Evolutionary conservation across 2,888 invertebrate species (phyloP).

Genomic region (Oscheius sp.): DNA sequence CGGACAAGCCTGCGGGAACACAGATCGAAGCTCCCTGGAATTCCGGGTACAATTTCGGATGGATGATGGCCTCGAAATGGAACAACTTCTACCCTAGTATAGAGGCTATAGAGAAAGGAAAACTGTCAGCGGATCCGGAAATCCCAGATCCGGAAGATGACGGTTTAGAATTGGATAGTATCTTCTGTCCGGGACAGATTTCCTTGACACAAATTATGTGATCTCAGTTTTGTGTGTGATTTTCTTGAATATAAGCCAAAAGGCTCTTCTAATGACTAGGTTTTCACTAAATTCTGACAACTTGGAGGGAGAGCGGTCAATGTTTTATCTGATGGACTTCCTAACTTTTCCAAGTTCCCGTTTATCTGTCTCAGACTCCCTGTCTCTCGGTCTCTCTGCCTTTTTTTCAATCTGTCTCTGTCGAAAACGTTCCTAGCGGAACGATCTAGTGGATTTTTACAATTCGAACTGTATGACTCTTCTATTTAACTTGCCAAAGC

Average conservation of each 20-base stretch:
- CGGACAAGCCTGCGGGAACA: slow-evolving; percentile 21
- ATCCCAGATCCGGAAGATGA: slow-evolving; percentile 13
- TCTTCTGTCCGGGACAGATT: slow-evolving; percentile 23
- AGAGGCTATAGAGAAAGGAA: not conserved
- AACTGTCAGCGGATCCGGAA: not conserved
- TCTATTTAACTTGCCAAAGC: too few species aligned
- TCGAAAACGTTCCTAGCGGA: too few species aligned
- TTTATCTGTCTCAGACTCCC: not conserved
- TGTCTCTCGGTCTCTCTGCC: too few species aligned
- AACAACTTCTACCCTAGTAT: slow-evolving; percentile 7
- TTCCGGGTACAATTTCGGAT: slow-evolving; percentile 5
- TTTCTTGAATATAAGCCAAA: not conserved
- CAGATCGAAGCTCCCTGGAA: slow-evolving; percentile 12
- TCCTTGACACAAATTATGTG: slow-evolving; percentile 2
- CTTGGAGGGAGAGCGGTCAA: not conserved
- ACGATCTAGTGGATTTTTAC: too few species aligned
- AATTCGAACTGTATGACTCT: too few species aligned
- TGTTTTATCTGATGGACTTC: not conserved
- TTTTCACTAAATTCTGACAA: too few species aligned
- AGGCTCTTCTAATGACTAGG: too few species aligned
- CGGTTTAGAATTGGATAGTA: not conserved
- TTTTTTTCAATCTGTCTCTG: too few species aligned
- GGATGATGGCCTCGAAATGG: slow-evolving; percentile 22
- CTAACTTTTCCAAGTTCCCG: not conserved
- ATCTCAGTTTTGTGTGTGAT: not conserved